These are phyloP conservation scores for Montipora capitata DNA, from an alignment of 92 coral and sea anemone genomes.

Conservation along the genomic window DNA sequence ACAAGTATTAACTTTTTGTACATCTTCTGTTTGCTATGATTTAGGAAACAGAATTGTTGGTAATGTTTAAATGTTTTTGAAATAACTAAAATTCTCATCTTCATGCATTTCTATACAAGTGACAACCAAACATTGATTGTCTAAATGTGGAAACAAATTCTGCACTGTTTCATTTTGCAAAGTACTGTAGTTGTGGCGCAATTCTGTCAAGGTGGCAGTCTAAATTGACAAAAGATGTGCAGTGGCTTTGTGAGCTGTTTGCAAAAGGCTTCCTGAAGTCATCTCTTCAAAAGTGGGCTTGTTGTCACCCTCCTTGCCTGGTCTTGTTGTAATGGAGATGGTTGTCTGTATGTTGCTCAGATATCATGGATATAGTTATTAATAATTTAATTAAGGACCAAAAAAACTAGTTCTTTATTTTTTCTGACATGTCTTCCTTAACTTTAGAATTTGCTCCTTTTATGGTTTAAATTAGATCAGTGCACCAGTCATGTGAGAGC, in stretches of 20 bases:
- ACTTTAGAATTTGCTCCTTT: not conserved
- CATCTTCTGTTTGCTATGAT: not conserved
- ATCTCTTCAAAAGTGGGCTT: not conserved
- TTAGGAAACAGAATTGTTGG: constrained; percentile 9
- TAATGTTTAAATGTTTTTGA: constrained; percentile 35
- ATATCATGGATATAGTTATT: too few species aligned
- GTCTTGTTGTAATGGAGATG: not conserved
- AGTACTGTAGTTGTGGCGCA: not conserved
- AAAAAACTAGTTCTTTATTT: too few species aligned
- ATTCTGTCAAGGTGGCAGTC: not conserved
- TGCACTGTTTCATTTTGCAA: too few species aligned
- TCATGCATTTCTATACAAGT: too few species aligned
- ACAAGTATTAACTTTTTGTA: not conserved
- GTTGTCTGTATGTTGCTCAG: not conserved
- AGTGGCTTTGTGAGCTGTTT: too few species aligned
- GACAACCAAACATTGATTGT: too few species aligned
- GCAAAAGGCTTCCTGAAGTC: not conserved
- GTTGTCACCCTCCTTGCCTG: too few species aligned
- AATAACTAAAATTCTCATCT: constrained; percentile 14
- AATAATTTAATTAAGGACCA: too few species aligned
- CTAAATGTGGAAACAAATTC: too few species aligned
- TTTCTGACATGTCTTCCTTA: not conserved
- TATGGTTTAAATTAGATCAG: not conserved
- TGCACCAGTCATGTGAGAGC: not conserved
- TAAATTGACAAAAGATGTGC: not conserved